Evolutionary conservation across 2,888 invertebrate genomes (phyloP).

Genomic region (Rhopalosiphum nymphaeae): DNA sequence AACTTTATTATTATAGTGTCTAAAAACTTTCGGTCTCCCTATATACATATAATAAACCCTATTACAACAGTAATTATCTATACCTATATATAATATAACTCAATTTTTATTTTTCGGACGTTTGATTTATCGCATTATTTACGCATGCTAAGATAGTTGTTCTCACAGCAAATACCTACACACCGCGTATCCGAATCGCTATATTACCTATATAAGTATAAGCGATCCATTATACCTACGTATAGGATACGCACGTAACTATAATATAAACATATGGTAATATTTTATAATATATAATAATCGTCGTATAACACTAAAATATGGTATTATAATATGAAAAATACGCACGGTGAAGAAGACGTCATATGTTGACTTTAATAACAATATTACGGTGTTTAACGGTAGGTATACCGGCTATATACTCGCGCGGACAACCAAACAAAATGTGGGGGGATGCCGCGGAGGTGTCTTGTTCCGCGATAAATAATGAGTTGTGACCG

Average conservation of each 20-base stretch:
- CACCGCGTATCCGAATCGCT: background rate
- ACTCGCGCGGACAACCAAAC: background rate
- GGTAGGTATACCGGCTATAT: background rate
- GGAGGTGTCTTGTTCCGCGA: background rate
- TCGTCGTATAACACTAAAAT: background rate
- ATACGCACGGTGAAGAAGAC: background rate
- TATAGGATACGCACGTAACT: background rate
- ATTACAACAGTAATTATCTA: background rate
- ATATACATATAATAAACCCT: background rate
- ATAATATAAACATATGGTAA: background rate
- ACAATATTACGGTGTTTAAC: background rate
- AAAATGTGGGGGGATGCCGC: background rate
- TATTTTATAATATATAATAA: background rate
- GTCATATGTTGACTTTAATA: background rate
- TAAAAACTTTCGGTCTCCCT: background rate
- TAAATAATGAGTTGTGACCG: constrained; percentile 17
- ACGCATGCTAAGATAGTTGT: background rate
- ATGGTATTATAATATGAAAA: background rate
- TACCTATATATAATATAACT: background rate
- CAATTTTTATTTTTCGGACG: background rate
- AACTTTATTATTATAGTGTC: background rate
- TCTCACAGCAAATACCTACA: background rate
- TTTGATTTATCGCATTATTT: background rate
- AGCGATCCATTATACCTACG: background rate
- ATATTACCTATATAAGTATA: background rate